Conservation (phyloP, 1,140 invertebrate genomes). For the Pinna nobilis region DNA sequence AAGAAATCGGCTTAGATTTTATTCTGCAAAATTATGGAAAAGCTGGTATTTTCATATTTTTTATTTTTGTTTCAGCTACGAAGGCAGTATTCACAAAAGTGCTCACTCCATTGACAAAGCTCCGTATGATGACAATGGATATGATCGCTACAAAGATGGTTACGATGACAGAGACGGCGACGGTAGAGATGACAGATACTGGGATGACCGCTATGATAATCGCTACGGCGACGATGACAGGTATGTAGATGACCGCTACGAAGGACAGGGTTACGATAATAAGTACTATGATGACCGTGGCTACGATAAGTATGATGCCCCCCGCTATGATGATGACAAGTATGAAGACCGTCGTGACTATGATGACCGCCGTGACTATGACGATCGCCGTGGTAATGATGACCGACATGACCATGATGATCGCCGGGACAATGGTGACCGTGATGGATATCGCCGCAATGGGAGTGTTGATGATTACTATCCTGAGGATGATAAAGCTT, state of each 20-base stretch:
- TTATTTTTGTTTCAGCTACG: constrained; percentile 21
- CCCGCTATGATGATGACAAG: constrained; percentile 18
- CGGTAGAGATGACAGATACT: constrained; percentile 7
- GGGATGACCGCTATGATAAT: constrained; percentile 16
- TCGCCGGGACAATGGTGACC: constrained; percentile 9
- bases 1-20: background rate
- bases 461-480: constrained; percentile 1
- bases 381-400: constrained; percentile 25
- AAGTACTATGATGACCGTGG: constrained; percentile 10
- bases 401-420: constrained; percentile 30
- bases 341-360: constrained; percentile 25
- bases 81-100: constrained; percentile 25
- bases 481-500: constrained; percentile 11
- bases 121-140: constrained; percentile 13
- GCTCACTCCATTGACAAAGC: constrained; percentile 6
- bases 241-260: constrained; percentile 24
- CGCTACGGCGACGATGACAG: constrained; percentile 32
- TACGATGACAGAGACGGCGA: constrained; percentile 14
- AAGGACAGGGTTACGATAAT: constrained; percentile 13
- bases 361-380: constrained; percentile 19
- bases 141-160: constrained; percentile 19
- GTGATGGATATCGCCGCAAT: constrained; percentile 1
- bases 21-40: background rate
- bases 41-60: background rate
- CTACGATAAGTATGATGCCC: constrained; percentile 3